phyloP scores from a whole-genome alignment of 2,113 vertebrate genomes.

The Tor tambroides region DNA sequence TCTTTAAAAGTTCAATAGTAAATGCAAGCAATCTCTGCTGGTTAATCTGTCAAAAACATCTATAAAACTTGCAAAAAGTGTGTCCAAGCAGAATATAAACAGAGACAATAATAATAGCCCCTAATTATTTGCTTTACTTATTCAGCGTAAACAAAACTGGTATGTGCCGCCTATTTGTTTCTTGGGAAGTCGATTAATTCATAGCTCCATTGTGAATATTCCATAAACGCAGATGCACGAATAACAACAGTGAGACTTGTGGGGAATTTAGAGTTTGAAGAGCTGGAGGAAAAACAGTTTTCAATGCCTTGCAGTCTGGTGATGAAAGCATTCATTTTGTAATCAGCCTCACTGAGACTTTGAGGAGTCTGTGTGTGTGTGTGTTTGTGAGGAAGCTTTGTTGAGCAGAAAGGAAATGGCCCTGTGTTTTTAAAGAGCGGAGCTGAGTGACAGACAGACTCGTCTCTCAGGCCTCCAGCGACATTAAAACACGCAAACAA shows the following conservation, averaged over 20 bases:
- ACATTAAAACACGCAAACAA: constrained; percentile 67
- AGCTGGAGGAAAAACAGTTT: constrained; percentile 19
- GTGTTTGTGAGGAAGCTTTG: constrained; percentile 13
- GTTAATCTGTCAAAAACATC: neutral
- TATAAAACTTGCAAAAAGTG: too few species aligned
- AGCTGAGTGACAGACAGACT: constrained; percentile 60
- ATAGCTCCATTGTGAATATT: neutral
- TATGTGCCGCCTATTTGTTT: neutral
- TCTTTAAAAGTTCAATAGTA: neutral
- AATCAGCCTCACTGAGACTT: constrained; percentile 38
- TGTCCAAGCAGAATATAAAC: too few species aligned
- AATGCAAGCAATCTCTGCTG: neutral
- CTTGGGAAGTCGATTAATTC: neutral
- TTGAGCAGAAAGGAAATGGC: constrained; percentile 26
- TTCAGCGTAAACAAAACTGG: neutral
- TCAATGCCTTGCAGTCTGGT: constrained; percentile 30
- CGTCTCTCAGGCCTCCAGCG: constrained; percentile 63
- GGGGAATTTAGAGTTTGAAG: constrained; percentile 5
- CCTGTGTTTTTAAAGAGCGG: constrained; percentile 47
- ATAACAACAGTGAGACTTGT: neutral
- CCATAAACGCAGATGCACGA: constrained; percentile 5
- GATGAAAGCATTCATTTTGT: constrained; percentile 43
- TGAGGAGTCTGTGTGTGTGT: constrained; percentile 37
- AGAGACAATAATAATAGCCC: too few species aligned
- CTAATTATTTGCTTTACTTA: neutral